These are phyloP conservation scores for Zele albiditarsus DNA, from an alignment of 2,888 invertebrate genomes.

Conservation along the genomic window DNA sequence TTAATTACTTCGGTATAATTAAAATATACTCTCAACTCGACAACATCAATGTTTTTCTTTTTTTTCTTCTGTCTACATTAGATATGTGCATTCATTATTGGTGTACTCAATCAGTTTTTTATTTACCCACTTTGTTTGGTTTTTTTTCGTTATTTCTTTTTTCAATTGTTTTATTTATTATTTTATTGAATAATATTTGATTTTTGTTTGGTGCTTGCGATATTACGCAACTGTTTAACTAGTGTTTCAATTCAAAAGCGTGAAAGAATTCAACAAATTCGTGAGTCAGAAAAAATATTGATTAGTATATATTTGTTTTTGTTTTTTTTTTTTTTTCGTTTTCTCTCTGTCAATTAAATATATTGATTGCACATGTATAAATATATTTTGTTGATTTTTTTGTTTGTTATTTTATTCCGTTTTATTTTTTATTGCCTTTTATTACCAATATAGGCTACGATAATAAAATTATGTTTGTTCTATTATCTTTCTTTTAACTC, in stretches of 20 bases:
- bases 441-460: not conserved
- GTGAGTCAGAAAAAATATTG: slow-evolving; percentile 21
- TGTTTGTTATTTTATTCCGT: not conserved
- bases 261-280: not conserved
- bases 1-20: slow-evolving; percentile 49
- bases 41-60: slow-evolving; percentile 37
- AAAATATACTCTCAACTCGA: slow-evolving; percentile 67
- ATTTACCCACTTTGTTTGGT: not conserved
- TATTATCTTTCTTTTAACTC: not conserved
- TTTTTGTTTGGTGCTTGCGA: slow-evolving; percentile 27
- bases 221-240: slow-evolving; percentile 22
- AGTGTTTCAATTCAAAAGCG: slow-evolving; percentile 15
- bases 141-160: no score
- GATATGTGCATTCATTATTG: slow-evolving; percentile 39
- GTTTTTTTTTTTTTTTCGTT: not conserved
- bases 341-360: not conserved
- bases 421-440: not conserved
- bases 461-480: slow-evolving; percentile 1
- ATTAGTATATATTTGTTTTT: not conserved
- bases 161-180: not conserved
- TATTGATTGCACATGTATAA: slow-evolving; percentile 2
- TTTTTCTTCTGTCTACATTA: slow-evolving; percentile 10
- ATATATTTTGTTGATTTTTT: slow-evolving; percentile 6
- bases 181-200: slow-evolving; percentile 15
- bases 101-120: slow-evolving; percentile 32